Percentiles rank a stretch among this genome's conserved stretches.
Conservation (phyloP, 2,797 vertebrate genomes). For the Gymnothorax reevesii region DNA sequence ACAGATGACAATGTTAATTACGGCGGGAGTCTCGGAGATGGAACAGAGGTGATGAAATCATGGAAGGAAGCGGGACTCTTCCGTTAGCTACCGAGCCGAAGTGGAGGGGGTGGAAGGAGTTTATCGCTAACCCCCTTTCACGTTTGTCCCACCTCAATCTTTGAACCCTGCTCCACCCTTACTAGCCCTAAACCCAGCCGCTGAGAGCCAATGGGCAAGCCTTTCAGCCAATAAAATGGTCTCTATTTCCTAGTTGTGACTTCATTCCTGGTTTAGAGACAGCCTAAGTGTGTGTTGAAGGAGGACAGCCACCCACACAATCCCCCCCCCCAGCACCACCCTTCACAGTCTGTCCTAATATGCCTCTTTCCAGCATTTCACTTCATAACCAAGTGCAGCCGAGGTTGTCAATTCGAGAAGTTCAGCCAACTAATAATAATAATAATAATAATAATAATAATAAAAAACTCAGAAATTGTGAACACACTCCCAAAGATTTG, state of each 20-base stretch:
- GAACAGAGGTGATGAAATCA: slow-evolving; percentile 33
- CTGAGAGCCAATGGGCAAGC: slow-evolving; percentile 49
- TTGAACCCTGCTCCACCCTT: slow-evolving; percentile 31
- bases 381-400: neutral
- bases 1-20: slow-evolving; percentile 64
- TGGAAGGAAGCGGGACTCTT: neutral
- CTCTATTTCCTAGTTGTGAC: too few species aligned
- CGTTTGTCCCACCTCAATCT: neutral
- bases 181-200: slow-evolving; percentile 24
- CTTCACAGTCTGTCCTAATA: neutral
- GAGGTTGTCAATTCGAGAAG: too few species aligned
- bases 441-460: neutral
- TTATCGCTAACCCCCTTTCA: neutral
- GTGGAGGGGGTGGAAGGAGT: neutral
- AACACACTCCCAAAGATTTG: neutral
- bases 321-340: neutral
- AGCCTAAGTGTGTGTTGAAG: too few species aligned
- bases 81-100: neutral
- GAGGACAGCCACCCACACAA: too few species aligned
- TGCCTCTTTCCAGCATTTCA: neutral
- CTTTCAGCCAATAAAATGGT: slow-evolving; percentile 62
- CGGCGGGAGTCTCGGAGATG: slow-evolving; percentile 46
- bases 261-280: too few species aligned
- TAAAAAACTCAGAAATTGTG: neutral
- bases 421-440: too few species aligned